These are phyloP conservation scores for Callorhinus ursinus DNA, from an alignment of 2,113 vertebrate genomes.

Conservation along the genomic window DNA sequence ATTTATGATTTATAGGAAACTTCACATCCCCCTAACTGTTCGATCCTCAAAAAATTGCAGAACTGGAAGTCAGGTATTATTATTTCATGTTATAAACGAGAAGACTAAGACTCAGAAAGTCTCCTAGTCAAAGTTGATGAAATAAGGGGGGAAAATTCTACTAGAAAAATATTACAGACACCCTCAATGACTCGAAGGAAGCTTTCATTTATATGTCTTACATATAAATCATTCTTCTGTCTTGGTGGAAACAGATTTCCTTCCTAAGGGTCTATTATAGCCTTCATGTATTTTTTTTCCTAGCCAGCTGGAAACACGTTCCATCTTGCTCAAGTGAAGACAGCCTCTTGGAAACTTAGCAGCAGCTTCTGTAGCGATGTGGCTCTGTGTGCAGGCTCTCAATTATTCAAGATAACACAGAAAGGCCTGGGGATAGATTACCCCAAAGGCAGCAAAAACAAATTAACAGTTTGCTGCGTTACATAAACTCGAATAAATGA, in stretches of 20 bases:
- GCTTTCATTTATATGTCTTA: not conserved
- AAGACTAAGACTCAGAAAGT: conserved; percentile 1
- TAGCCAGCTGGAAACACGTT: conserved; percentile 14
- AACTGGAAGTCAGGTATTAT: not conserved
- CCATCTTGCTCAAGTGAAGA: not conserved
- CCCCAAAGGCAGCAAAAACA: conserved; percentile 36
- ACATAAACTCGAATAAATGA: conserved; percentile 50
- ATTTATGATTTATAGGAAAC: not conserved
- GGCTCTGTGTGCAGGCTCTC: not conserved
- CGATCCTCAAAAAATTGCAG: not conserved
- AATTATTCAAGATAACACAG: conserved; percentile 60
- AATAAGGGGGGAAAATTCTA: not conserved
- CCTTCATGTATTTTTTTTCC: not conserved
- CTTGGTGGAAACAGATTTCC: not conserved
- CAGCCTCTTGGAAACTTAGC: not conserved
- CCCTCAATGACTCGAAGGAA: not conserved
- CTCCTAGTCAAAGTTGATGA: not conserved
- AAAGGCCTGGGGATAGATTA: conserved; percentile 32
- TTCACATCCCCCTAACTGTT: not conserved
- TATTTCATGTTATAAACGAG: not conserved
- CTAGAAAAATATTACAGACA: not conserved
- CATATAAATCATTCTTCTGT: not conserved
- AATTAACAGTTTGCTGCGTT: conserved; percentile 27
- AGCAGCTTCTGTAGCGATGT: not conserved
- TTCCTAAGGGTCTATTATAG: conserved; percentile 18